Base-by-base conservation (phyloP, 30 jellyfish, hydroid and myxozoan genomes). In the Pseudorhiza aurosa region DNA sequence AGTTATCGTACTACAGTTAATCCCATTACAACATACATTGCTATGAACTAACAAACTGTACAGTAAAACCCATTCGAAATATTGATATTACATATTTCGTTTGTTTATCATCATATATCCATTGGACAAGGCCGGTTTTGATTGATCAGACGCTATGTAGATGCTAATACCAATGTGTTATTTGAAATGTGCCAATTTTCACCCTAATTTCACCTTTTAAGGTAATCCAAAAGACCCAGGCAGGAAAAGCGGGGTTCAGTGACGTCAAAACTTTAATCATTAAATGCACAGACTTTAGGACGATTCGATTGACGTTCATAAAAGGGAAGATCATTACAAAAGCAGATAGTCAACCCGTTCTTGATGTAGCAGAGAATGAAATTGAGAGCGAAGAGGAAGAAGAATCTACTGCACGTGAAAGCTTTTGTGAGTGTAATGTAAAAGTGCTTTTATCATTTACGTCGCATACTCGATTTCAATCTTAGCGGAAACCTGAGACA, bases 171-270 rank as follows among this genome's bases (percentile, higher is more conserved):
- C n/a, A n/a, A n/a, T n/a, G n/a, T n/a, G n/a, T n/a, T 8, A 53
- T 53, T 8, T 12, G 2, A 18, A 35, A 40, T 36, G 18, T 0
- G 10, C n/a, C 18, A 0, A 40, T 69, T 40, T 39, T 32, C 21
- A 58, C n/a, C n/a, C n/a, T n/a, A n/a, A n/a, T 31, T 40, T 2
- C 55, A 18, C 46, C n/a, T 42, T 57, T 51, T 29, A 11, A 91
- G 98, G 98, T 91, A 31, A 84, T 91, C 35, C 95, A 93, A 51
- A 84, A 74, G 56, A 91, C 96, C 10, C 96, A 91, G 59, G 89
- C 98, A 8, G 98, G 98, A 17, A 84, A 47, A 57, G 96, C 98
- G 24, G 98, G 98, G 19, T 43, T 85, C 32, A 49, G 95, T 9
- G 98, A 91, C 72, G 98, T 91, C 55, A 91, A 91, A 57, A 91